Evolutionary conservation across 2,797 vertebrate genomes (phyloP).

Genomic region (Pterois miles): DNA sequence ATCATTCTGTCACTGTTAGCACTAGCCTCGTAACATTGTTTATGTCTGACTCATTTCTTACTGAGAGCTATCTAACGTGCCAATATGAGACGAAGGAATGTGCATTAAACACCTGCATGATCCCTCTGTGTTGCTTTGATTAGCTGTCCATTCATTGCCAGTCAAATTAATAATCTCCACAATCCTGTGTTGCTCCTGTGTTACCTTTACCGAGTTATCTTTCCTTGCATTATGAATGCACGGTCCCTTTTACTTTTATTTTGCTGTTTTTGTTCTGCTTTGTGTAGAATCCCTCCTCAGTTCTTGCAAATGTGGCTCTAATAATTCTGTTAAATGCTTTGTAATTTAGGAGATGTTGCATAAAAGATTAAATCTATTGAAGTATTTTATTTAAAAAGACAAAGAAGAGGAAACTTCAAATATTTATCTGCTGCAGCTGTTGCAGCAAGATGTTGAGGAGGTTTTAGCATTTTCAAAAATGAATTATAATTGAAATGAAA

Average conservation of each 20-base stretch:
- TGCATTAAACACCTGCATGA: slow-evolving; percentile 71
- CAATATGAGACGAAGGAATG: slow-evolving; percentile 60
- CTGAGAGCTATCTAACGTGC: slow-evolving; percentile 59
- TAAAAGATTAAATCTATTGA: slow-evolving; percentile 89
- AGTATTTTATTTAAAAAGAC: slow-evolving; percentile 92
- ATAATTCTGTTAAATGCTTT: slow-evolving; percentile 84
- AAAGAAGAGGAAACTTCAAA: slow-evolving; percentile 74
- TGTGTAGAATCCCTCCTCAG: slow-evolving; percentile 82
- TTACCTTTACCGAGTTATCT: slow-evolving; percentile 50
- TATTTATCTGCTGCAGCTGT: slow-evolving; percentile 77
- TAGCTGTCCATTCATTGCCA: slow-evolving; percentile 68
- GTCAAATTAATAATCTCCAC: slow-evolving; percentile 61
- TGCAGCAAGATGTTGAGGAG: slow-evolving; percentile 82
- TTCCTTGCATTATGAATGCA: slow-evolving; percentile 77
- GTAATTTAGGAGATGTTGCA: slow-evolving; percentile 91
- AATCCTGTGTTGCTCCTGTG: slow-evolving; percentile 54
- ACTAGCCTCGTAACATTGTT: slow-evolving; percentile 55
- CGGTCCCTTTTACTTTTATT: slow-evolving; percentile 49
- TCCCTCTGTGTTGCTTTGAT: slow-evolving; percentile 72
- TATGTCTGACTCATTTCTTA: slow-evolving; percentile 57
- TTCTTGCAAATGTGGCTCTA: slow-evolving; percentile 83
- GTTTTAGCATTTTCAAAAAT: slow-evolving; percentile 89
- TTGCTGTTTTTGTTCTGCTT: slow-evolving; percentile 70
- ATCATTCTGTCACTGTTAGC: slow-evolving; percentile 55
- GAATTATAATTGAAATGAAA: slow-evolving; percentile 92